Evolutionary conservation across 2,113 vertebrate species (phyloP), one percentile per base, ranked within the genome.

Genomic region (Marmota monax): DNA sequence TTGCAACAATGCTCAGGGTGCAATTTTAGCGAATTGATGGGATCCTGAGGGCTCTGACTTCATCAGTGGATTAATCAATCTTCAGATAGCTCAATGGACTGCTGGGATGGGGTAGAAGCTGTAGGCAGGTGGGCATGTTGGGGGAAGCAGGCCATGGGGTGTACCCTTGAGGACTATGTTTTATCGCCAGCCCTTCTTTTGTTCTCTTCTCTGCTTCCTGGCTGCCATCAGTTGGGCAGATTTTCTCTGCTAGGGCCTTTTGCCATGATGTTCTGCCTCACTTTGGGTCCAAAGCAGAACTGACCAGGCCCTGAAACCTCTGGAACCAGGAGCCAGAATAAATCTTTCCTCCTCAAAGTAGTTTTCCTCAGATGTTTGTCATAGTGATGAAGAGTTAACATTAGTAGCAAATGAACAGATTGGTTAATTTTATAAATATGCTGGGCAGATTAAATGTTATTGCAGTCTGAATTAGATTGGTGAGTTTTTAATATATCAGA

Each of bases 341-440:
- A 16, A 16, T 34, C 32, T 70, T 63, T 70, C 67, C 6, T n/a
- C 32, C 67, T 70, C 6, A 7, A n/a, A 18, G 32, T n/a, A 18
- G 34, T 17, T 70, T 70, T 70, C 16, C 16, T n/a, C 32, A 18
- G 34, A 3, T 34, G 34, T 70, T 70, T 70, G 67, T 9, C 16
- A 7, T n/a, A 70, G 67, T n/a, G 34, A n/a, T 70, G 34, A n/a
- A 70, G n/a, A 70, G 34, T n/a, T 70, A 18, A 27, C 7, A 23
- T 45, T 73, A 34, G 8, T 48, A 86, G 34, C 42, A 67, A 73
- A 83, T 39, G 39, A 95, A 94, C 27, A 79, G 22, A 37, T 86
- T 70, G 18, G 18, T 76, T 85, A 84, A 70, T 92, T 80, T 85
- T 65, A 93, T 69, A 65, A 80, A 53, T 82, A 84, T 69, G 7